Base-by-base conservation (phyloP, 2,797 vertebrate genomes). In the Chaunax sp. region DNA sequence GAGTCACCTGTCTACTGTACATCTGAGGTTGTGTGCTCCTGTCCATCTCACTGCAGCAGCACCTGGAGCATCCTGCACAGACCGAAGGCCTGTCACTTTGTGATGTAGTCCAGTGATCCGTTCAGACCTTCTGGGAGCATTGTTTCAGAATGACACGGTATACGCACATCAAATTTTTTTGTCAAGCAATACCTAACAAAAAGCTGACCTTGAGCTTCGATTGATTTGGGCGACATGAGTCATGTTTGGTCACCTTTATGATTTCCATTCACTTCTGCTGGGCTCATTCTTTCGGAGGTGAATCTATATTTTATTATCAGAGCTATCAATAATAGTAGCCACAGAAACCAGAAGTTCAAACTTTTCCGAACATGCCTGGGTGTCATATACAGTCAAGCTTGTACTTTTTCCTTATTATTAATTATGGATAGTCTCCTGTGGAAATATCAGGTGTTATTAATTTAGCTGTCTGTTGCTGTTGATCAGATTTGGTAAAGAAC, bases 311-410 rank as follows among this genome's bases (percentile, higher is more conserved):
- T 61, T 54, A 63, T 62, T 57, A 65, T 41, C 12, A 38, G 28
- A 1, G 15, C 22, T 23, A 61, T 60, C 16, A 50, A 68, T 66
- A 53, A 57, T 35, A 28, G 68, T 53, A 12, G 22, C 35, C 54
- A 67, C 60, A 64, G 64, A 72, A 74, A 83, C 56, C 38, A 44
- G 50, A 75, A 55, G 41, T 75, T 72, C 14, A 55, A 9, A 35
- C 35, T 59, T 73, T 70, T 56, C 9, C 3, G 51, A 55, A 66
- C 30, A 60, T 20, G 16, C 64, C 38, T 23, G 10, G 3, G 35
- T 37, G 30, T 46, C 25, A 61, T 66, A 10, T 3, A 56, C 41
- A 20, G 28, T 28, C 3, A 15, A 11, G 28, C 35, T 30, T 41
- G 5, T 64, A 10, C 33, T 41, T 67, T n/a, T 44, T 9, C 12